phyloP scores from a whole-genome alignment of 2,888 invertebrate genomes.

The Polyommatus iphigenia region DNA sequence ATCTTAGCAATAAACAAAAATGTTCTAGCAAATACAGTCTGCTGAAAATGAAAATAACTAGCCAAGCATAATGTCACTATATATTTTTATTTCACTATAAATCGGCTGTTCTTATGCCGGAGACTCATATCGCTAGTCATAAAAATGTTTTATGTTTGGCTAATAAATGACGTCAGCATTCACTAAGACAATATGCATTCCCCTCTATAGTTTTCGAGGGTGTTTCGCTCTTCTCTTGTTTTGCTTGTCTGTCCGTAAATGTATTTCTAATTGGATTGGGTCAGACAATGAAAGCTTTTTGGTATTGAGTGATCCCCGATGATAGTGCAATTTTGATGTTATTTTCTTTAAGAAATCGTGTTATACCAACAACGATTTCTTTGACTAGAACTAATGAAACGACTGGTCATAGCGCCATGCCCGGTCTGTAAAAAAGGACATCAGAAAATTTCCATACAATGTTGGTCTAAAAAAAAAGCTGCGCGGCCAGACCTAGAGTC shows the following conservation, averaged over 20 bases:
- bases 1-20: conserved; percentile 30
- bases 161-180: conserved; percentile 81
- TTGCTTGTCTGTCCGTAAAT: conserved; percentile 60
- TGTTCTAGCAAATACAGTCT: background rate
- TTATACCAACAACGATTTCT: background rate
- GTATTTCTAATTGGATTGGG: conserved; percentile 61
- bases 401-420: too few relatives aligned
- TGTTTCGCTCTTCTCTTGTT: conserved; percentile 66
- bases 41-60: conserved; percentile 36
- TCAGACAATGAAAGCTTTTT: conserved; percentile 45
- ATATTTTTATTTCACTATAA: conserved; percentile 74
- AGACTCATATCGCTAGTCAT: conserved; percentile 72
- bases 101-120: conserved; percentile 68
- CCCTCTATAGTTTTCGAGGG: conserved; percentile 71
- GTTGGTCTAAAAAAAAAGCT: too few relatives aligned
- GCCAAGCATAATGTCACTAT: conserved; percentile 47
- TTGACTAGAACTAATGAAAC: too few relatives aligned
- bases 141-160: conserved; percentile 80
- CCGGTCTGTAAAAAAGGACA: too few relatives aligned
- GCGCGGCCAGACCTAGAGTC: too few relatives aligned
- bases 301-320: conserved; percentile 26
- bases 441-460: too few relatives aligned
- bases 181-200: conserved; percentile 78
- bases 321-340: conserved; percentile 8
- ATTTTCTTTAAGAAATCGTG: background rate